phyloP scores from a whole-genome alignment of 2,113 vertebrate genomes.

The Pseudopipra pipra region DNA sequence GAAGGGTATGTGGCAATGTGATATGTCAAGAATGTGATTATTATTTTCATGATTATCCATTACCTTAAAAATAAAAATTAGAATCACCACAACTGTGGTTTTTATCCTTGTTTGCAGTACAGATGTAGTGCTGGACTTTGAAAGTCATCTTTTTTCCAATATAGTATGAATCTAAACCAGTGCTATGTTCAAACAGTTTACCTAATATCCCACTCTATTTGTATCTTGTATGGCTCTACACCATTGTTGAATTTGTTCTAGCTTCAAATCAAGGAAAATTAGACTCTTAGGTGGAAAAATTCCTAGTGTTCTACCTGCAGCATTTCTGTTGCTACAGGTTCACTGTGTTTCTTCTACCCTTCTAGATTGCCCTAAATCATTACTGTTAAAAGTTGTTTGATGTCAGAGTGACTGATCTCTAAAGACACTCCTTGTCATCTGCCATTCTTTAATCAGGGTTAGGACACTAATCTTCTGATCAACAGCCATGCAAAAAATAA shows the following conservation, averaged over 20 bases:
- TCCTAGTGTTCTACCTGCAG: background rate
- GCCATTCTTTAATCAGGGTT: background rate
- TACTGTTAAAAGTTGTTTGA: background rate
- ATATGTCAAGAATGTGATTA: background rate
- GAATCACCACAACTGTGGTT: background rate
- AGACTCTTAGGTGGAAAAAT: background rate
- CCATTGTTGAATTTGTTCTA: background rate
- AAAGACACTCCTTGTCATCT: background rate
- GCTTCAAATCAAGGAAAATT: background rate
- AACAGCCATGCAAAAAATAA: background rate
- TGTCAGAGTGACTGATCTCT: background rate
- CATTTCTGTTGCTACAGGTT: background rate
- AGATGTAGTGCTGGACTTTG: background rate
- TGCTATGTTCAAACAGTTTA: background rate
- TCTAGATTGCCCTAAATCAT: background rate
- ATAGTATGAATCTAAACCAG: background rate
- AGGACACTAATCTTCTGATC: background rate
- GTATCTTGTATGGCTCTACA: background rate
- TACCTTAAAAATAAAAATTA: background rate
- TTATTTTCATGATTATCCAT: background rate
- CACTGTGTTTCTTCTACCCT: background rate
- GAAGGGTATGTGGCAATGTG: background rate
- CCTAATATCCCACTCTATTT: background rate
- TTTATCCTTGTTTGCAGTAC: background rate
- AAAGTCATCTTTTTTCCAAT: background rate